Evolutionary conservation across 2,113 vertebrate species (phyloP).

Genomic region (Ahaetulla prasina): DNA sequence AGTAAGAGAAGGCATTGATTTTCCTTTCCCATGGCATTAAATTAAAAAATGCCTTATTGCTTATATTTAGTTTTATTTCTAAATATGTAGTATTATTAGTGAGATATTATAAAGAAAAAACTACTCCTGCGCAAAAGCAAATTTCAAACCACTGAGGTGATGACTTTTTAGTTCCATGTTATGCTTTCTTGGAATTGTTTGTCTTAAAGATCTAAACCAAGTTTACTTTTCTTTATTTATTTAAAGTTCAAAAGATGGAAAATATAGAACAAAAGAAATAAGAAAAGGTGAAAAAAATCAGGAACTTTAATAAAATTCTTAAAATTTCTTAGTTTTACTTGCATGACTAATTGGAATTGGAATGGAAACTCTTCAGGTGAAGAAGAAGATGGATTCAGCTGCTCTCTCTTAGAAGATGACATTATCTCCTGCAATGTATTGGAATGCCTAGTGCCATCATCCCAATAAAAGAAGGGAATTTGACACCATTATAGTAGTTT

Average conservation of each 20-base stretch:
- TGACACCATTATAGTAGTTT: background rate
- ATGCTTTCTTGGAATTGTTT: background rate
- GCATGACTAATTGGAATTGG: background rate
- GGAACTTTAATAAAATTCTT: background rate
- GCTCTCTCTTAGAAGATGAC: background rate
- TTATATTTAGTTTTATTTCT: background rate
- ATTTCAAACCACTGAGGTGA: background rate
- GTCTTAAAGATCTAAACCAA: background rate
- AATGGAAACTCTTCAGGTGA: background rate
- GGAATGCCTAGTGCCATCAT: background rate
- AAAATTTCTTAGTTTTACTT: background rate
- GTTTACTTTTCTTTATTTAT: background rate
- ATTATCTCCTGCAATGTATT: background rate
- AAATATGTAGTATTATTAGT: background rate
- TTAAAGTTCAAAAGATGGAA: background rate
- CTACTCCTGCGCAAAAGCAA: background rate
- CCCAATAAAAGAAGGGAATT: background rate
- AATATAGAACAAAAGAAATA: background rate
- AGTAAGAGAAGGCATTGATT: background rate
- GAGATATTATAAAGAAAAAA: background rate
- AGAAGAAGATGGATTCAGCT: background rate
- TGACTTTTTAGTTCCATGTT: background rate
- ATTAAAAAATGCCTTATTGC: background rate
- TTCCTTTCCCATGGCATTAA: background rate
- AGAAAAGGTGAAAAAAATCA: background rate